Base-by-base conservation (phyloP, 2,888 invertebrate genomes). In the Microctonus aethiopoides region DNA sequence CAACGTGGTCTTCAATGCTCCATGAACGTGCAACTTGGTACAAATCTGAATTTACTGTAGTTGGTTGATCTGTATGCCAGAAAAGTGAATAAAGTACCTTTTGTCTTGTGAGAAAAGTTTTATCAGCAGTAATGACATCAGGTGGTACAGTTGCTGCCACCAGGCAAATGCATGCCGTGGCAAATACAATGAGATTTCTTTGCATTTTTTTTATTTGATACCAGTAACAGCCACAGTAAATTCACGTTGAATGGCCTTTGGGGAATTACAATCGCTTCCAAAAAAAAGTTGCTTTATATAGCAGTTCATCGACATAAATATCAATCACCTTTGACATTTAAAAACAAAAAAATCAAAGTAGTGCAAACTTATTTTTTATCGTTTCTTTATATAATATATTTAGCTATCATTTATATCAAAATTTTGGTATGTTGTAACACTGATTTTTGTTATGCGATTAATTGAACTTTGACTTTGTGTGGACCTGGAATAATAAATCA, bases 21-120 rank as follows among this genome's bases (percentile, higher is more conserved):
- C 76, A 83, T 4, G 77, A 70, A 6, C 78, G 78, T 1, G 81
- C 80, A 52, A 70, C 77, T 62, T 80, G 76, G 64, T 81, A 77
- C n/a, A 83, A 76, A 46, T 81, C 81, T 5, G 80, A 75, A 16
- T 79, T 71, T 10, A 78, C 80, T 13, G 79, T 71, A 16, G 79
- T 81, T 0, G 83, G 82, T 67, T 86, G 89, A 29, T 87, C 83
- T 10, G 87, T 82, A 71, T 87, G 86, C 78, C 88, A 85, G 75
- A 89, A 87, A 4, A 90, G 86, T 9, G 86, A 83, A 52, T 89
- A 83, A 61, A 90, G 79, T 72, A 84, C 86, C 78, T 87, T 87
- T 77, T 90, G 89, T 57, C 83, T 87, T 71, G 84, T 78, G 57
- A 89, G 80, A 67, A 84, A 85, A 9, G 78, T 84, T 77, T 87